Evolutionary conservation across 2,888 invertebrate species (phyloP).

Genomic region (Drosophila acutilabella): DNA sequence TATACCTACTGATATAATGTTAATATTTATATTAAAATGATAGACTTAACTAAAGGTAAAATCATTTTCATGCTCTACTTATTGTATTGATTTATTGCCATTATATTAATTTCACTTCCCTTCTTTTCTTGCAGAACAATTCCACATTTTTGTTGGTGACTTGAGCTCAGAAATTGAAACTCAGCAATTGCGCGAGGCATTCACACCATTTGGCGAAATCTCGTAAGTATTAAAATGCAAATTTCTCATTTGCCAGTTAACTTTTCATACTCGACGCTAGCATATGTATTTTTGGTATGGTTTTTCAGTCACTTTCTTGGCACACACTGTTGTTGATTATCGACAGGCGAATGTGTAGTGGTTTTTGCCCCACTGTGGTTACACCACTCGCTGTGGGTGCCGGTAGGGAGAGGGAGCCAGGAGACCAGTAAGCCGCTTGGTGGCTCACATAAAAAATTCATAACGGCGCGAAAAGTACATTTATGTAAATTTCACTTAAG

Average conservation of each 20-base stretch:
- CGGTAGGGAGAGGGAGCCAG: not conserved
- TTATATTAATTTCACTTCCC: constrained; percentile 10
- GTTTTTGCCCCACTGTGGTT: constrained; percentile 8
- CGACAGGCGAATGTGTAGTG: constrained; percentile 60
- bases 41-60: no score
- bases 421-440: constrained; percentile 43
- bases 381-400: not conserved
- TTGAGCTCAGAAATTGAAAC: constrained; percentile 99
- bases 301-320: constrained; percentile 10
- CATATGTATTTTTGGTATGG: constrained; percentile 6
- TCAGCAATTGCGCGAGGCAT: constrained; percentile 97
- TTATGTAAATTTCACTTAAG: constrained; percentile 76
- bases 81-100: not conserved
- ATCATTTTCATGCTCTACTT: no score
- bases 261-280: constrained; percentile 31
- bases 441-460: constrained; percentile 67
- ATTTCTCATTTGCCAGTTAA: constrained; percentile 64
- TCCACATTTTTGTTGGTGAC: constrained; percentile 99
- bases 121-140: constrained; percentile 93
- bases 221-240: constrained; percentile 90
- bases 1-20: no score
- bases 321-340: constrained; percentile 55
- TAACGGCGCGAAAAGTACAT: constrained; percentile 62
- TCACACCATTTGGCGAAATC: constrained; percentile 99
- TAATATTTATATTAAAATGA: no score